Conservation (phyloP, 1,140 invertebrate genomes). For the Ditylenchus dipsaci region DNA sequence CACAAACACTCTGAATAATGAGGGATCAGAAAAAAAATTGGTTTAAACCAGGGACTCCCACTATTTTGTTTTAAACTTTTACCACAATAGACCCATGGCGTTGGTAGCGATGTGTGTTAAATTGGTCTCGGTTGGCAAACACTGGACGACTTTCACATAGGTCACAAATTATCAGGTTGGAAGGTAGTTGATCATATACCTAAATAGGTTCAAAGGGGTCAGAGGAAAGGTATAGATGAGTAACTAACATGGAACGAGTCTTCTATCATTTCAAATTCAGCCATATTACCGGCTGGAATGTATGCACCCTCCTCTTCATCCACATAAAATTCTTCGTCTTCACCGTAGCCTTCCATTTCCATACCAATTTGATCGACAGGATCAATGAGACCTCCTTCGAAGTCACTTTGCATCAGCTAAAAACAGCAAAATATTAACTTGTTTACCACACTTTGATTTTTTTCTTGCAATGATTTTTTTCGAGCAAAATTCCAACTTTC, state of each 20-base stretch:
- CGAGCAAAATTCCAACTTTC: too few relatives aligned
- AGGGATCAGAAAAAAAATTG: too few relatives aligned
- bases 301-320: not conserved
- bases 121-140: not conserved
- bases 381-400: not conserved
- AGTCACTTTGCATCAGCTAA: not conserved
- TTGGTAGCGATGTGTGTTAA: not conserved
- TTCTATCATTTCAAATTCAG: not conserved
- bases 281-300: not conserved
- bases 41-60: not conserved
- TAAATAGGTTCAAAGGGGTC: not conserved
- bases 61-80: not conserved
- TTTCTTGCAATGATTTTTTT: not conserved
- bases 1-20: not conserved
- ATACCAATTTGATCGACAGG: not conserved
- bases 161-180: not conserved
- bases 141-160: not conserved
- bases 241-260: not conserved
- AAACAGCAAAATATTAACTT: not conserved
- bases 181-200: not conserved
- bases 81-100: not conserved
- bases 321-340: not conserved
- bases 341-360: not conserved
- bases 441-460: not conserved
- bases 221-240: too few relatives aligned